These are phyloP conservation scores for Sinocyclocheilus anophthalmus DNA, from an alignment of 2,113 vertebrate species.

Conservation along the genomic window DNA sequence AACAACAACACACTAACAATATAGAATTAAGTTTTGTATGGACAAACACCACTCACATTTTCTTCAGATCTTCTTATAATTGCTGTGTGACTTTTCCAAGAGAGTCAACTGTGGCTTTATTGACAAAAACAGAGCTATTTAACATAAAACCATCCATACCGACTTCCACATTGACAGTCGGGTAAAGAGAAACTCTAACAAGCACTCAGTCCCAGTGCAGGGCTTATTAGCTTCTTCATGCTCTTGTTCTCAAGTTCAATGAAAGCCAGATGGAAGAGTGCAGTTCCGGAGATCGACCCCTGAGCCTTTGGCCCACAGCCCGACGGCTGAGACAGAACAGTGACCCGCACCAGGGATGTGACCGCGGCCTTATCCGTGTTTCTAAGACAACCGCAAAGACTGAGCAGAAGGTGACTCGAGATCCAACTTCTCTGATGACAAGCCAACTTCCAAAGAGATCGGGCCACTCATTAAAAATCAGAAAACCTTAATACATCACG, in stretches of 20 bases:
- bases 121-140: neutral
- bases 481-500: neutral
- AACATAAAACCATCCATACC: neutral
- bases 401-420: neutral
- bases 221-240: slow-evolving; percentile 38
- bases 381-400: slow-evolving; percentile 22
- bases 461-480: neutral
- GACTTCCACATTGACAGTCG: neutral
- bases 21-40: neutral
- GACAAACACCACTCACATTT: neutral
- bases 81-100: neutral
- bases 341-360: slow-evolving; percentile 26
- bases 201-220: neutral
- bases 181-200: neutral
- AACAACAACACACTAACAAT: neutral
- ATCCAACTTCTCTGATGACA: slow-evolving; percentile 16
- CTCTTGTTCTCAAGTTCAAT: slow-evolving; percentile 38
- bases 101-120: neutral
- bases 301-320: slow-evolving; percentile 24
- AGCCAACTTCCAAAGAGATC: slow-evolving; percentile 2
- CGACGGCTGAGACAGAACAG: slow-evolving; percentile 34
- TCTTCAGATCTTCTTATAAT: neutral
- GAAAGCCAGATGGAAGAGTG: slow-evolving; percentile 37
- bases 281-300: slow-evolving; percentile 18
- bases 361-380: slow-evolving; percentile 14